These are phyloP conservation scores for Phasia obesa DNA, from an alignment of 2,888 invertebrate species.

Conservation along the genomic window DNA sequence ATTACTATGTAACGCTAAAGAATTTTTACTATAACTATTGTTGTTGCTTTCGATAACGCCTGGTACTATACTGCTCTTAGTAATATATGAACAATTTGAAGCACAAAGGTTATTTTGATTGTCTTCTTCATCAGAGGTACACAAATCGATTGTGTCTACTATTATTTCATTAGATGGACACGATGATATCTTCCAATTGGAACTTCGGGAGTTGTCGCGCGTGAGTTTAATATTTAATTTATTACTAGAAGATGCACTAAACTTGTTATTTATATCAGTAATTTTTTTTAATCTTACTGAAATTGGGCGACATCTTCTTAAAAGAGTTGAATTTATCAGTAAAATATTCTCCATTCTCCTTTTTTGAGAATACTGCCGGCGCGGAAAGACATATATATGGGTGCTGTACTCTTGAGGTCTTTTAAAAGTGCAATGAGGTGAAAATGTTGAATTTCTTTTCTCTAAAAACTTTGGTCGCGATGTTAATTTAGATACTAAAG, in stretches of 20 bases:
- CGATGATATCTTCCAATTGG: slow-evolving; percentile 81
- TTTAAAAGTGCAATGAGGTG: slow-evolving; percentile 79
- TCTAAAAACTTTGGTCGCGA: slow-evolving; percentile 79
- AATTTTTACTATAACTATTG: slow-evolving; percentile 26
- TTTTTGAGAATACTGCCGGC: slow-evolving; percentile 80
- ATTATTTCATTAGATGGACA: slow-evolving; percentile 78
- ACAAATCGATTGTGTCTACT: slow-evolving; percentile 86
- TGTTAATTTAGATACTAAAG: slow-evolving; percentile 78
- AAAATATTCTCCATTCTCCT: slow-evolving; percentile 79
- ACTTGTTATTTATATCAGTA: slow-evolving; percentile 75
- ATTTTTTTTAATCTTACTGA: slow-evolving; percentile 81
- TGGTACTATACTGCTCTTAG: slow-evolving; percentile 14
- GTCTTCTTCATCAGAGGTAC: slow-evolving; percentile 86
- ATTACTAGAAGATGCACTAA: slow-evolving; percentile 69
- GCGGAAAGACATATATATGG: slow-evolving; percentile 81
- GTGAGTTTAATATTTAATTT: slow-evolving; percentile 81
- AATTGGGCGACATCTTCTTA: slow-evolving; percentile 82
- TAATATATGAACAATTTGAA: slow-evolving; percentile 42
- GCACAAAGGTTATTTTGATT: slow-evolving; percentile 52
- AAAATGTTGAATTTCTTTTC: slow-evolving; percentile 74
- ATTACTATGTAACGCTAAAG: slow-evolving; percentile 19
- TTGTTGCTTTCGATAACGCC: slow-evolving; percentile 20
- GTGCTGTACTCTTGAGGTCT: slow-evolving; percentile 78
- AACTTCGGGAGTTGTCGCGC: slow-evolving; percentile 79
- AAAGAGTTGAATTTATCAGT: slow-evolving; percentile 80